These are phyloP conservation scores for Manacus vitellinus DNA, from an alignment of 2,113 vertebrate species.

Conservation along the genomic window DNA sequence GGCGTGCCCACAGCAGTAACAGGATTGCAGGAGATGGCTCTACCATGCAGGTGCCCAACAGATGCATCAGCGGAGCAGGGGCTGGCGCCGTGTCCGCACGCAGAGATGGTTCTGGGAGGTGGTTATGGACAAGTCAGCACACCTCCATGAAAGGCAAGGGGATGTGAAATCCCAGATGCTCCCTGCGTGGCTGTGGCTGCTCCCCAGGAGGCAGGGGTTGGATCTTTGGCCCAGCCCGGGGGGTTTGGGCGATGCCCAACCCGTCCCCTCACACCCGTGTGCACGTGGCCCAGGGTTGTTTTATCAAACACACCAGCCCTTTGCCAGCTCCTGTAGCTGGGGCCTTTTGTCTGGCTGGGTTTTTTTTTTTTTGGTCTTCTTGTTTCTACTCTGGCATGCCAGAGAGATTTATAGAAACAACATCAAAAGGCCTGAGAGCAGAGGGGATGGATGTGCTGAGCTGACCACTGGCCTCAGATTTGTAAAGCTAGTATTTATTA, in stretches of 20 bases:
- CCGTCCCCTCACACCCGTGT: fast-evolving
- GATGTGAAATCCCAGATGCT: not conserved
- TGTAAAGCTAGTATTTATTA: not conserved
- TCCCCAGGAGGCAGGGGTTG: fast-evolving
- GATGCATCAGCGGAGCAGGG: not conserved
- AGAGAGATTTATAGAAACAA: slow-evolving; percentile 23
- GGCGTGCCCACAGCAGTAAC: fast-evolving
- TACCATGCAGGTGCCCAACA: not conserved
- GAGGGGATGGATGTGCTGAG: not conserved
- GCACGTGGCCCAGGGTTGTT: not conserved
- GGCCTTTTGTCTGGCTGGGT: not conserved
- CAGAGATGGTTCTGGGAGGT: too few species aligned
- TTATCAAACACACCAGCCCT: not conserved
- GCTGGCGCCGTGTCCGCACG: too few species aligned
- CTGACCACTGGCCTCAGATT: not conserved
- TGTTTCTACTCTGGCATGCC: not conserved
- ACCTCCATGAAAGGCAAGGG: not conserved
- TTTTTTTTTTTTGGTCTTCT: not conserved
- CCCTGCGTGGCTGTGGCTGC: fast-evolving
- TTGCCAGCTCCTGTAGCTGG: not conserved
- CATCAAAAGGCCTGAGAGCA: not conserved
- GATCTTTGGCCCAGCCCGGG: not conserved
- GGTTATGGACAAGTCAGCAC: fast-evolving
- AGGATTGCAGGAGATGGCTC: not conserved
- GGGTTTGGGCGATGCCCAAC: not conserved